Percentiles rank a stretch among this genome's conserved stretches.
Evolutionary conservation across 1,140 invertebrate species (phyloP).

Genomic region (Musca domestica): DNA sequence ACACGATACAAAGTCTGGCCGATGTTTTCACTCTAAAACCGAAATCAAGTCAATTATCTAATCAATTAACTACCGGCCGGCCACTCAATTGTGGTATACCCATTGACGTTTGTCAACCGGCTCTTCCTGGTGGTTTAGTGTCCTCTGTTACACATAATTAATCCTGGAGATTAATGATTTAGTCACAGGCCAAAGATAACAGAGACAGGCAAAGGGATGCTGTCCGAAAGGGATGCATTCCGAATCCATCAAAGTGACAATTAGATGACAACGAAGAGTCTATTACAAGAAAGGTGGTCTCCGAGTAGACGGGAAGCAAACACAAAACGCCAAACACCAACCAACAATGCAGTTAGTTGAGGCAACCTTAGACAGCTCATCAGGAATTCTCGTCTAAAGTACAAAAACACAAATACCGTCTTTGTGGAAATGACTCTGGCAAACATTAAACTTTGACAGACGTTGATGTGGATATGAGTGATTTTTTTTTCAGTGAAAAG

Average conservation of each 20-base stretch:
- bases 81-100: slow-evolving; percentile 9
- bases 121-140: background rate
- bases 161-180: slow-evolving; percentile 16
- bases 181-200: slow-evolving; percentile 3
- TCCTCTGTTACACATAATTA: slow-evolving; percentile 12
- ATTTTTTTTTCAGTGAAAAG: slow-evolving; percentile 4
- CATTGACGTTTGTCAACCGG: slow-evolving; percentile 5
- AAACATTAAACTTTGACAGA: slow-evolving; percentile 23
- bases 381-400: slow-evolving; percentile 10
- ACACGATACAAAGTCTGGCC: background rate
- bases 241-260: slow-evolving; percentile 20
- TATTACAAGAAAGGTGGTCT: no score
- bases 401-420: slow-evolving; percentile 1
- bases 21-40: slow-evolving; percentile 7
- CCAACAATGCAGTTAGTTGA: background rate
- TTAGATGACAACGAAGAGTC: slow-evolving; percentile 7
- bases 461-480: slow-evolving; percentile 22
- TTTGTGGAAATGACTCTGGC: slow-evolving; percentile 6
- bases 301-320: no score
- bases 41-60: background rate
- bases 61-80: slow-evolving; percentile 19
- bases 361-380: slow-evolving; percentile 2
- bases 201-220: background rate
- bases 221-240: background rate
- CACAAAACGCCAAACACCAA: no score